Conservation (phyloP, 2,797 vertebrate genomes). For the Centroberyx gerrardi region DNA sequence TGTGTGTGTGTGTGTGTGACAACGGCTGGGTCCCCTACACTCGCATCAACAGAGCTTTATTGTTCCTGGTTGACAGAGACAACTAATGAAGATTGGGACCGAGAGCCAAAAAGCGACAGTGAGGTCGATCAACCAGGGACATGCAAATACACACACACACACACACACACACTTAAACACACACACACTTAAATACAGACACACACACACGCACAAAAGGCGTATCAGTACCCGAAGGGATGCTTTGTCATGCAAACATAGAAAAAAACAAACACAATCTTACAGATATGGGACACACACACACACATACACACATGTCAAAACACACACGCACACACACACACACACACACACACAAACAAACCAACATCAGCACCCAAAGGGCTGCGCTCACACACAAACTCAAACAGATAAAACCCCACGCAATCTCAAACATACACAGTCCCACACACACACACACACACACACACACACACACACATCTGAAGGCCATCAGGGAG, state of each 20-base stretch:
- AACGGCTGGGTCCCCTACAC: conserved; percentile 18
- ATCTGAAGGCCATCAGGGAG: not conserved
- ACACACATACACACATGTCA: no score
- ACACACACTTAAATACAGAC: conserved; percentile 14
- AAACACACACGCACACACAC: no score
- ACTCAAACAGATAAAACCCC: no score
- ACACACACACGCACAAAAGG: no score
- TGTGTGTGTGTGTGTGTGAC: not conserved
- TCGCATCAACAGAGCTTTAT: conserved; percentile 51
- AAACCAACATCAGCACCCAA: not conserved
- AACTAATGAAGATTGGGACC: conserved; percentile 60
- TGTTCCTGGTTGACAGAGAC: conserved; percentile 61
- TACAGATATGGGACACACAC: no score
- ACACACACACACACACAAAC: not conserved
- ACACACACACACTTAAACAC: conserved; percentile 25
- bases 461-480: conserved; percentile 11
- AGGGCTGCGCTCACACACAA: no score
- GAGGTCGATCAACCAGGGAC: conserved; percentile 34
- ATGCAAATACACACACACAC: conserved; percentile 25
- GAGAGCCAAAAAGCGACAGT: conserved; percentile 19
- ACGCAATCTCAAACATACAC: conserved; percentile 2
- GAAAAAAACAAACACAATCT: no score
- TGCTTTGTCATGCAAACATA: no score
- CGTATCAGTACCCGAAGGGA: no score
- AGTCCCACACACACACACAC: conserved; percentile 12